A percentile compares a stretch with the other conserved stretches of the same genome.
Evolutionary conservation across 2,888 invertebrate species (phyloP).

Genomic region (Diplazon laetatorius): DNA sequence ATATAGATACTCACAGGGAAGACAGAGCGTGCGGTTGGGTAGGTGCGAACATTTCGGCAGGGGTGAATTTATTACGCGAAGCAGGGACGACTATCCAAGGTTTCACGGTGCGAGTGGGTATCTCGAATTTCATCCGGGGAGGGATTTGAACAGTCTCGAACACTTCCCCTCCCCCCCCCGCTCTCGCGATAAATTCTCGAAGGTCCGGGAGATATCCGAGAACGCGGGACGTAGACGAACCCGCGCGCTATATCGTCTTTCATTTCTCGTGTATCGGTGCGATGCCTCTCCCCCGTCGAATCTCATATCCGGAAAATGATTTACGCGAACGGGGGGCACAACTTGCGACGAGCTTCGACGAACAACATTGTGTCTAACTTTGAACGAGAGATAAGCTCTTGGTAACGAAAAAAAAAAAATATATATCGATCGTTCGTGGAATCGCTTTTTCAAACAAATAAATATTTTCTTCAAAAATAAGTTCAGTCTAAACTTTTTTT

Average conservation of each 20-base stretch:
- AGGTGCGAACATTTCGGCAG: constrained; percentile 10
- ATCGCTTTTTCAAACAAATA: too few species aligned
- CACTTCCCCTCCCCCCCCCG: constrained; percentile 12
- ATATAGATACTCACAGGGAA: constrained; percentile 1
- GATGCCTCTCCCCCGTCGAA: neutral
- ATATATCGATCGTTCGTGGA: too few species aligned
- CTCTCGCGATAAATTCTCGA: neutral
- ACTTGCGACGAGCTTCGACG: neutral
- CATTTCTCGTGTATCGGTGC: neutral
- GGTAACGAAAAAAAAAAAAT: too few species aligned
- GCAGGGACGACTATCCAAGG: neutral
- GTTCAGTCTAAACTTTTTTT: too few species aligned
- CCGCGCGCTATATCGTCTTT: neutral
- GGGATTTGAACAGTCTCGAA: constrained; percentile 13
- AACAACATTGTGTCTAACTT: constrained; percentile 29
- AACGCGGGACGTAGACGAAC: neutral
- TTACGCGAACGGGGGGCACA: neutral
- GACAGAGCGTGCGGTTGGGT: neutral
- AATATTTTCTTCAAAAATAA: too few species aligned
- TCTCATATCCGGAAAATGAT: constrained; percentile 21
- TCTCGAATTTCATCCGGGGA: constrained; percentile 25
- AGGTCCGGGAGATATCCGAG: neutral
- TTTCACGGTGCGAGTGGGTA: constrained; percentile 8
- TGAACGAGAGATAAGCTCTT: neutral
- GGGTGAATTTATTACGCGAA: constrained; percentile 24